Evolutionary conservation across 2,113 vertebrate species (phyloP).

Genomic region (Bettongia penicillata): DNA sequence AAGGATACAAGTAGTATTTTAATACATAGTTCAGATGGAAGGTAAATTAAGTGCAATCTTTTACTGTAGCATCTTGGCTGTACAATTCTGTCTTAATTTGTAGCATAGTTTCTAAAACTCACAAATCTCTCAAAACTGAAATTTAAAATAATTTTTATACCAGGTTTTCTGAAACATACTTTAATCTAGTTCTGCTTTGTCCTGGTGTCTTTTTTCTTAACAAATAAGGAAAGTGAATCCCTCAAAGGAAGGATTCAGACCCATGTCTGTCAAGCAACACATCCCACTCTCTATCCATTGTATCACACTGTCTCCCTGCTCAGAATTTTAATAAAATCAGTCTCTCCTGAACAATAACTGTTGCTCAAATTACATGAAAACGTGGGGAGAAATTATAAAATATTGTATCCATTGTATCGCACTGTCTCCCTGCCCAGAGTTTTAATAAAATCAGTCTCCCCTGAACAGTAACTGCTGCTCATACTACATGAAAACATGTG

Average conservation of each 20-base stretch:
- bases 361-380: not conserved
- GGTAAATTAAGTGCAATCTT: slow-evolving; percentile 39
- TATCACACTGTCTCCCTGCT: not conserved
- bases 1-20: slow-evolving; percentile 64
- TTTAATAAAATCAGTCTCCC: not conserved
- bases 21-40: slow-evolving; percentile 64
- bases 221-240: not conserved
- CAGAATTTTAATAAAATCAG: not conserved
- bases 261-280: not conserved
- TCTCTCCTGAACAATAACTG: not conserved
- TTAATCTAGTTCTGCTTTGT: slow-evolving; percentile 15
- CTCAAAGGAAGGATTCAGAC: not conserved
- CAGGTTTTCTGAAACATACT: slow-evolving; percentile 26
- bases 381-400: not conserved
- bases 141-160: slow-evolving; percentile 39
- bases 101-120: not conserved
- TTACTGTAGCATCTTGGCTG: not conserved
- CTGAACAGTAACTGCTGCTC: not conserved
- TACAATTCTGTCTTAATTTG: slow-evolving; percentile 36
- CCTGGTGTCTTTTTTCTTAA: slow-evolving; percentile 5
- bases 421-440: not conserved
- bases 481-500: not conserved
- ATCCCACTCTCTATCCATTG: not conserved
- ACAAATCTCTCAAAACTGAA: slow-evolving; percentile 33
- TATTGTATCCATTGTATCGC: not conserved